These are phyloP conservation scores for Diplosoma virens DNA, from an alignment of 23 tunicate species.

Conservation along the genomic window DNA sequence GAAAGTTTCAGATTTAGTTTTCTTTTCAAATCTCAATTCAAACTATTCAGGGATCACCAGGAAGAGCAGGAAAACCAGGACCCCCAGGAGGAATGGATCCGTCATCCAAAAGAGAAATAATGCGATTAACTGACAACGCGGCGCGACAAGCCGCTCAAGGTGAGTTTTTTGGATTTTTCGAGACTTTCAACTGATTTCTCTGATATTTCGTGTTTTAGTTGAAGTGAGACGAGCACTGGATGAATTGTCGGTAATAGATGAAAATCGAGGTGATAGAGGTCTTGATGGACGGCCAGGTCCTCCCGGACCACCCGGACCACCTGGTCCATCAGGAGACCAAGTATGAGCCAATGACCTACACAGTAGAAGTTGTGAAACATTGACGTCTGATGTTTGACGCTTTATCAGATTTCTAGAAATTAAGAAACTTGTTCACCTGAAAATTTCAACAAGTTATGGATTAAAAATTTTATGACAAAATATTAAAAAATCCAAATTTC, in stretches of 20 bases:
- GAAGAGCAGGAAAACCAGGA: slow-evolving; percentile 33
- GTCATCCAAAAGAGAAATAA: background rate
- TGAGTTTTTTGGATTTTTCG: too few species aligned
- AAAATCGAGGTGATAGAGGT: background rate
- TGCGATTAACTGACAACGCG: slow-evolving; percentile 20
- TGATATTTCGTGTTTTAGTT: background rate
- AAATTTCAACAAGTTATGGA: too few species aligned
- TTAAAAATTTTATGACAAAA: too few species aligned
- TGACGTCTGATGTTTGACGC: too few species aligned
- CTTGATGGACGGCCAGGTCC: background rate
- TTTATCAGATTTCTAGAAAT: too few species aligned
- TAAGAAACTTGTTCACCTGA: too few species aligned
- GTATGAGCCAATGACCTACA: too few species aligned
- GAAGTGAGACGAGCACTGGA: slow-evolving; percentile 11
- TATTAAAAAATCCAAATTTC: too few species aligned
- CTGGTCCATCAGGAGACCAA: slow-evolving; percentile 50
- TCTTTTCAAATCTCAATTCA: background rate
- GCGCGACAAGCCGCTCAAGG: slow-evolving; percentile 31
- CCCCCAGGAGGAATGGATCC: slow-evolving; percentile 12
- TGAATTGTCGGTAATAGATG: background rate
- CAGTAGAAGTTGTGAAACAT: too few species aligned
- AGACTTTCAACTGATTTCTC: background rate
- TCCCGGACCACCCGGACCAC: slow-evolving; percentile 73
- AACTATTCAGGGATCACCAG: slow-evolving; percentile 29
- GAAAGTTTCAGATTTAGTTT: background rate